A percentile compares a stretch with the other conserved stretches of the same genome.
Conservation (phyloP, 2,888 invertebrate species). For the Trypoxylon attenuatum region DNA sequence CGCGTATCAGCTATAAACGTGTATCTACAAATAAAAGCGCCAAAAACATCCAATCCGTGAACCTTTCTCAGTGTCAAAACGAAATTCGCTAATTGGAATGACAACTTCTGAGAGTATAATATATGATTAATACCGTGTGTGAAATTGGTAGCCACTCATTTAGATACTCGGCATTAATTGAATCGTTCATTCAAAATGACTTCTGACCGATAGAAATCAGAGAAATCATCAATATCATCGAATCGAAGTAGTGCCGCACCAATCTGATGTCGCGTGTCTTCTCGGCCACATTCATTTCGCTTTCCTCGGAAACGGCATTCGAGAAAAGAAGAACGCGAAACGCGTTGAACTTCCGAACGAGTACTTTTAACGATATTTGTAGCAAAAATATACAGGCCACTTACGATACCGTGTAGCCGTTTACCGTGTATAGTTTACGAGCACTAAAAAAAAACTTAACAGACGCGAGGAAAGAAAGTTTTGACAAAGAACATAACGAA, state of each 20-base stretch:
- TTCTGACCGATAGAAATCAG: background rate
- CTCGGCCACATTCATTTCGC: background rate
- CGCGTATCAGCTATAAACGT: constrained; percentile 13
- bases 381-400: constrained; percentile 57
- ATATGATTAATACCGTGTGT: background rate
- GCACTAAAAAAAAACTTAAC: constrained; percentile 42
- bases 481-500: constrained; percentile 52
- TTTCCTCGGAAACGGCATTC: background rate
- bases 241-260: too few species aligned
- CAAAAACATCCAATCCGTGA: background rate
- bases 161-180: background rate
- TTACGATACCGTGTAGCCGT: constrained; percentile 16
- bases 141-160: background rate
- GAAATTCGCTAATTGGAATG: constrained; percentile 1
- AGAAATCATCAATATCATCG: too few species aligned
- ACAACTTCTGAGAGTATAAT: too few species aligned
- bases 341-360: constrained; percentile 8
- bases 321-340: constrained; percentile 9
- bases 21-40: constrained; percentile 2
- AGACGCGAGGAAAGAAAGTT: constrained; percentile 34
- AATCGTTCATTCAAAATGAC: background rate
- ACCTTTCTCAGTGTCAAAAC: background rate
- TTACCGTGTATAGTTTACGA: constrained; percentile 35
- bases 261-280: too few species aligned
- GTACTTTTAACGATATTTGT: constrained; percentile 50